These are phyloP conservation scores for Synanthedon andrenaeformis DNA, from an alignment of 2,888 invertebrate species.

Conservation along the genomic window DNA sequence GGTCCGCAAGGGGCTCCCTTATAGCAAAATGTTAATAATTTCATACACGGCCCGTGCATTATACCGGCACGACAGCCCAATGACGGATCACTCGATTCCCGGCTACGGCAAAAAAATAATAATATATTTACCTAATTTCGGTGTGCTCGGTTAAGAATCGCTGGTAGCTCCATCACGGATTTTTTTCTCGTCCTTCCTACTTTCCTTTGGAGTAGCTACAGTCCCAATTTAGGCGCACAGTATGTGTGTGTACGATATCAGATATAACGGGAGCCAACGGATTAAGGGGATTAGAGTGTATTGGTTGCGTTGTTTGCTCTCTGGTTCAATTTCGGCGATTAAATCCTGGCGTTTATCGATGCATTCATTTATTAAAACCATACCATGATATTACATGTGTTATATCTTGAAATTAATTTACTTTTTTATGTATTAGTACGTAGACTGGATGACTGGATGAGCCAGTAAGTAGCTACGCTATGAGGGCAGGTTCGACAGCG, in stretches of 20 bases:
- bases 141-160: background rate
- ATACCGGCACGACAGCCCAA: constrained; percentile 24
- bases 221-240: no score
- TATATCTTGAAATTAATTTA: no score
- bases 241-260: no score
- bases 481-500: no score
- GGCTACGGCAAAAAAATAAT: background rate
- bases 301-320: constrained; percentile 33
- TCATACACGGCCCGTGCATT: constrained; percentile 40
- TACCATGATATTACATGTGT: background rate
- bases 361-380: background rate
- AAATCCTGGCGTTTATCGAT: constrained; percentile 1
- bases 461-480: no score
- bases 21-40: constrained; percentile 32
- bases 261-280: constrained; percentile 24
- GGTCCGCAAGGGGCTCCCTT: background rate
- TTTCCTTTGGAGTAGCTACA: no score
- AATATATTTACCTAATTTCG: constrained; percentile 1
- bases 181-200: no score
- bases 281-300: constrained; percentile 39
- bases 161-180: background rate
- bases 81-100: constrained; percentile 33
- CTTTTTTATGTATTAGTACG: no score
- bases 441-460: no score
- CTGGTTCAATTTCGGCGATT: constrained; percentile 37